Evolutionary conservation across 2,113 vertebrate species (phyloP).

Genomic region (Alligator sinensis): DNA sequence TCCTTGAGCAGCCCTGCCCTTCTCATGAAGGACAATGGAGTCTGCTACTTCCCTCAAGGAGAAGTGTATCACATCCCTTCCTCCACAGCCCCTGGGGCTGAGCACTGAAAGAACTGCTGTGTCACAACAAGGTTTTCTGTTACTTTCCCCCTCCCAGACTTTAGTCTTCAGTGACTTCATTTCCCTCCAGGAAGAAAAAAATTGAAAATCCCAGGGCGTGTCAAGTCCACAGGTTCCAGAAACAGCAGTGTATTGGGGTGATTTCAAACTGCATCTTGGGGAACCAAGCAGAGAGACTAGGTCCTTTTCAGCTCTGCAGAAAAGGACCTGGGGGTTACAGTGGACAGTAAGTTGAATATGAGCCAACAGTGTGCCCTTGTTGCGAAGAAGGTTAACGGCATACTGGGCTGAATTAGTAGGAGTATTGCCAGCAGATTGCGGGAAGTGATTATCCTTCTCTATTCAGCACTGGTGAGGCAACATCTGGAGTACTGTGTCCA

Average conservation of each 20-base stretch:
- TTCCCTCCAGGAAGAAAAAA: not conserved
- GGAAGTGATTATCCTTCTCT: no score
- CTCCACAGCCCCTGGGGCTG: not conserved
- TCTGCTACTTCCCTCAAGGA: not conserved
- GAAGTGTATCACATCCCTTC: not conserved
- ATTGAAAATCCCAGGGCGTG: not conserved
- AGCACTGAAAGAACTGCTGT: not conserved
- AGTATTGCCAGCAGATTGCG: no score
- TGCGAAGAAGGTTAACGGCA: no score
- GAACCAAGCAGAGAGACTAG: not conserved
- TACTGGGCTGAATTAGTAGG: no score
- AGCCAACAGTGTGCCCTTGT: no score
- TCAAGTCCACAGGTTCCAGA: not conserved
- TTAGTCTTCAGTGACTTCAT: not conserved
- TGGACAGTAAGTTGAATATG: no score
- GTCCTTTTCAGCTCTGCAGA: no score
- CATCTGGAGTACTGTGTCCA: no score
- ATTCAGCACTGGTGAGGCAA: no score
- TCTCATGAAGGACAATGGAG: not conserved
- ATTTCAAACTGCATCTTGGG: not conserved
- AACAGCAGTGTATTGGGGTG: not conserved
- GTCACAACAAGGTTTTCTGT: not conserved
- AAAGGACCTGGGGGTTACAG: no score
- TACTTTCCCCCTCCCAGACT: not conserved
- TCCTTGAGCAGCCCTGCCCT: not conserved